Evolutionary conservation across 2,888 invertebrate species (phyloP).

Genomic region (Drosophila testacea): DNA sequence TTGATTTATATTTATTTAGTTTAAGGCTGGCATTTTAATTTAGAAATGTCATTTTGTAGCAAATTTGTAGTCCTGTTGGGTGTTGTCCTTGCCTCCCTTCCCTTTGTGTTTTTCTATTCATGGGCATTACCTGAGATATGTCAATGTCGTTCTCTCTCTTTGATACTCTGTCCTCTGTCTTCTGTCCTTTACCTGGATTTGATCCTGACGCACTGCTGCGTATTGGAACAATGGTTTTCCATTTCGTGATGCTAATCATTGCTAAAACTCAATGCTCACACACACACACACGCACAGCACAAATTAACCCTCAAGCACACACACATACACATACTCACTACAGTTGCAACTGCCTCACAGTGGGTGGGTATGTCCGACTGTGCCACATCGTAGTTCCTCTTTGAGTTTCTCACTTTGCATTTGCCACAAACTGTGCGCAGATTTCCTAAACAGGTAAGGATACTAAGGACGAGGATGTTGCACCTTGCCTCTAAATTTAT

Average conservation of each 20-base stretch:
- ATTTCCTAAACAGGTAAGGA: constrained; percentile 67
- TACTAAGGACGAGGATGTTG: constrained; percentile 35
- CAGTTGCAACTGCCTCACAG: constrained; percentile 41
- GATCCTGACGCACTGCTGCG: constrained; percentile 56
- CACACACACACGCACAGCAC: constrained; percentile 30
- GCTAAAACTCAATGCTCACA: constrained; percentile 54
- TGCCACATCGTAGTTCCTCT: constrained; percentile 37
- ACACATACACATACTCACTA: not conserved
- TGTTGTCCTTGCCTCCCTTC: constrained; percentile 17
- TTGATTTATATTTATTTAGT: not conserved
- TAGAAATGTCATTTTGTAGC: constrained; percentile 25
- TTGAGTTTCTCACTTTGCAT: constrained; percentile 30
- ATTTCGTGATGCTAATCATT: constrained; percentile 78
- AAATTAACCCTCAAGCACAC: constrained; percentile 57
- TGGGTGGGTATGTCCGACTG: constrained; percentile 76
- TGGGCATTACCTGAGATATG: constrained; percentile 71
- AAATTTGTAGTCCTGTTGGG: constrained; percentile 26
- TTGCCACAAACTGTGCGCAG: constrained; percentile 28
- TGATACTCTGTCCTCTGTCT: not conserved
- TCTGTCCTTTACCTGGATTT: constrained; percentile 52
- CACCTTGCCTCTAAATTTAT: constrained; percentile 39
- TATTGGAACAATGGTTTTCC: constrained; percentile 78
- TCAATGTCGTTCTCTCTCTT: constrained; percentile 56
- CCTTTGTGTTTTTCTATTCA: not conserved
- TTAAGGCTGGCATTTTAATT: constrained; percentile 39